Evolutionary conservation across 2,888 invertebrate genomes (phyloP).

Genomic region (Siphlonurus alternatus): DNA sequence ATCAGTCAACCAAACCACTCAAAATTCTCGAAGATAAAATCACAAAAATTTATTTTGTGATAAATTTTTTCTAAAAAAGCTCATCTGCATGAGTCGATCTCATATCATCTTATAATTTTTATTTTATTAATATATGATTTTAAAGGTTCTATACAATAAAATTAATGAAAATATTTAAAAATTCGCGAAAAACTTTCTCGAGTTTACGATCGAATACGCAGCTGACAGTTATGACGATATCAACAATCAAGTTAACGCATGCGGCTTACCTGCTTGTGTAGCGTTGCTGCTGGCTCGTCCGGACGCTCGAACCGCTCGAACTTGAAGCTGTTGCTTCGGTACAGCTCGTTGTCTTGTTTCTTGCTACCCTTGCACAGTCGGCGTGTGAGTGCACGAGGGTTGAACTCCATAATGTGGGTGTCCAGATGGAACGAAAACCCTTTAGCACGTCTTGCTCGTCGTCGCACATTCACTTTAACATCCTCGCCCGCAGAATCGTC

Average conservation of each 20-base stretch:
- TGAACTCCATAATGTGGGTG: slow-evolving; percentile 20
- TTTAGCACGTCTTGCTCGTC: slow-evolving; percentile 10
- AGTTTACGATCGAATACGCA: too few relatives aligned
- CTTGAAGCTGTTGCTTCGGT: slow-evolving; percentile 75
- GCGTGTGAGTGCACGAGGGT: slow-evolving; percentile 42
- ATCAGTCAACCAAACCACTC: too few relatives aligned
- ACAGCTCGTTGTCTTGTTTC: slow-evolving; percentile 55
- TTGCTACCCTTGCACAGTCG: slow-evolving; percentile 30
- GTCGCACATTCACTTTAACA: background rate
- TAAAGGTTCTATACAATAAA: too few relatives aligned
- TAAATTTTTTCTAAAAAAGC: too few relatives aligned
- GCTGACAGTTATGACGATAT: too few relatives aligned
- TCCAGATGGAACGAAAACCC: slow-evolving; percentile 11
- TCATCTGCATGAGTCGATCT: too few relatives aligned
- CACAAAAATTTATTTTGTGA: too few relatives aligned
- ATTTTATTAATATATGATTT: too few relatives aligned
- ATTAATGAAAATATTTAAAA: too few relatives aligned
- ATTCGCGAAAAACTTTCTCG: too few relatives aligned
- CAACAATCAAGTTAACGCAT: background rate
- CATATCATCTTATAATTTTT: too few relatives aligned
- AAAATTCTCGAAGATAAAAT: too few relatives aligned
- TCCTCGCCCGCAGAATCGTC: slow-evolving; percentile 6
- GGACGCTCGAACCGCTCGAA: slow-evolving; percentile 65
- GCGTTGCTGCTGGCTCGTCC: slow-evolving; percentile 19
- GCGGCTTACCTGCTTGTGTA: background rate